These are phyloP conservation scores for Hermodice carunculata DNA, from an alignment of 2,888 invertebrate species.

Conservation along the genomic window DNA sequence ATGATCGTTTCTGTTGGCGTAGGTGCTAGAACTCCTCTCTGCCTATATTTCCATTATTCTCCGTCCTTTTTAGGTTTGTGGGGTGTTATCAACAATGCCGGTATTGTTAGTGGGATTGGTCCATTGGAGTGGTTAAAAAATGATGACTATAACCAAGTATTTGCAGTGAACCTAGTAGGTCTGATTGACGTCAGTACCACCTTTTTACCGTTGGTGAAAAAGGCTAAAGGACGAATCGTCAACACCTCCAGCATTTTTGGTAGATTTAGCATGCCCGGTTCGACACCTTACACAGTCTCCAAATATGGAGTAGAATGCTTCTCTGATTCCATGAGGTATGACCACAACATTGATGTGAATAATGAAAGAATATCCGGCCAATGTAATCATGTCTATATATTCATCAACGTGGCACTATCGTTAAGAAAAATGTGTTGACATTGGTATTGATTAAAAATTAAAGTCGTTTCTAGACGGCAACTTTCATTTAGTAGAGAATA, in stretches of 20 bases:
- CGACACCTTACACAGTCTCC: constrained; percentile 50
- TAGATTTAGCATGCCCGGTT: constrained; percentile 33
- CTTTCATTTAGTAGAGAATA: too few relatives aligned
- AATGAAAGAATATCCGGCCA: too few relatives aligned
- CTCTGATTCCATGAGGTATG: constrained; percentile 54
- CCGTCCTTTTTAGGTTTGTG: constrained; percentile 52
- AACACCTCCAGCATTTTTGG: constrained; percentile 55
- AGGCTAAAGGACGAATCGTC: constrained; percentile 50
- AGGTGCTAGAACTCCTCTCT: too few relatives aligned
- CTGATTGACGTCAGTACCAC: constrained; percentile 53
- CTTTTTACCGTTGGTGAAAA: constrained; percentile 53
- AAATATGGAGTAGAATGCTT: constrained; percentile 57
- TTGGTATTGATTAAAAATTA: too few relatives aligned
- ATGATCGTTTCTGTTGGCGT: too few relatives aligned
- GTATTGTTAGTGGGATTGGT: constrained; percentile 42
- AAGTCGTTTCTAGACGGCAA: too few relatives aligned
- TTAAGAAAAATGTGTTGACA: too few relatives aligned
- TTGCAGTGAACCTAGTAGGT: constrained; percentile 62
- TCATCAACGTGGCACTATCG: too few relatives aligned
- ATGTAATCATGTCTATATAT: too few relatives aligned
- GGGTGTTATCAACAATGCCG: constrained; percentile 64
- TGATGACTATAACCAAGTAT: constrained; percentile 20
- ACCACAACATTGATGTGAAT: too few relatives aligned
- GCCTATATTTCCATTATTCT: too few relatives aligned
- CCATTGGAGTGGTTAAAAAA: constrained; percentile 24